Evolutionary conservation across 1,140 invertebrate species (phyloP).

Genomic region (Cryptotermes secundus): DNA sequence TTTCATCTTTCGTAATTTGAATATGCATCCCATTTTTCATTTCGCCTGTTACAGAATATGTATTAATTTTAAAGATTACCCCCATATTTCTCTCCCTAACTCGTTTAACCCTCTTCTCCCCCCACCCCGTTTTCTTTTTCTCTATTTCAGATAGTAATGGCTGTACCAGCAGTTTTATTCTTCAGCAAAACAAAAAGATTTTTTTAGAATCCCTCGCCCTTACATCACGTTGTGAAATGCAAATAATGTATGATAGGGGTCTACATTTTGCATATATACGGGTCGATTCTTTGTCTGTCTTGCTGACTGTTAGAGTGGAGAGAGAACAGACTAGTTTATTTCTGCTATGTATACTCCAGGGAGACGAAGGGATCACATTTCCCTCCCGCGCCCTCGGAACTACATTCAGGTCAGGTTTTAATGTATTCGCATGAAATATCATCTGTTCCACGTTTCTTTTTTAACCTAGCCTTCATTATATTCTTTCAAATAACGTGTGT

Average conservation of each 20-base stretch:
- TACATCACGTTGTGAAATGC: not conserved
- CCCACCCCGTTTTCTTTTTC: not conserved
- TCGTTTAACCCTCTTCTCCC: not conserved
- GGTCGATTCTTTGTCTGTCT: not conserved
- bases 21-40: constrained; percentile 17
- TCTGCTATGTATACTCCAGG: not conserved
- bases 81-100: constrained; percentile 10
- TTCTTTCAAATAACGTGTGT: not conserved
- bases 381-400: not conserved
- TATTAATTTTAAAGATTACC: constrained; percentile 4
- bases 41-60: constrained; percentile 12
- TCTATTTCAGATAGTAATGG: constrained; percentile 12
- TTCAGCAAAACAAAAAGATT: constrained; percentile 20
- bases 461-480: not conserved
- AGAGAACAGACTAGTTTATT: not conserved
- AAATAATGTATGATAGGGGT: constrained; percentile 9
- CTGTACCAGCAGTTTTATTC: constrained; percentile 16
- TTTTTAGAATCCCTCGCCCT: not conserved
- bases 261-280: constrained; percentile 19
- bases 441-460: not conserved
- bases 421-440: not conserved
- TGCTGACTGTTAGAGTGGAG: not conserved
- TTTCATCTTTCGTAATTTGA: constrained; percentile 18
- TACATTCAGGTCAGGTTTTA: not conserved
- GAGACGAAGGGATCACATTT: not conserved